Percentiles rank a stretch among this genome's conserved stretches.
phyloP scores from a whole-genome alignment of 2,113 vertebrate species.

The Cinclus cinclus region DNA sequence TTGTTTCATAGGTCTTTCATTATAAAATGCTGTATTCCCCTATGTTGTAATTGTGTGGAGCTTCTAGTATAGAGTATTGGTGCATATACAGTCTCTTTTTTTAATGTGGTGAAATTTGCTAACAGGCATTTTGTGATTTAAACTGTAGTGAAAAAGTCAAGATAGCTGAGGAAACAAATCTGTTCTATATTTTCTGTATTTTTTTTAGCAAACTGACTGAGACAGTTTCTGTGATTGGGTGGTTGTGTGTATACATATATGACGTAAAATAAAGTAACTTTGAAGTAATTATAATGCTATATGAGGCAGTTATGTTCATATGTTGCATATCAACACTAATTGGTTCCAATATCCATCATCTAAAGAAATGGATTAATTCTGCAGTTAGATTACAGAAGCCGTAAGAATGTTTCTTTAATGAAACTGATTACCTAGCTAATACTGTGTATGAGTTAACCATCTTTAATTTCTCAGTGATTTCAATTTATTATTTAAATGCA shows the following conservation, averaged over 20 bases:
- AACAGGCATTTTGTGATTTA: not conserved
- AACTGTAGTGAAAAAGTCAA: not conserved
- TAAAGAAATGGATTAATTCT: not conserved
- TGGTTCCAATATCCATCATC: not conserved
- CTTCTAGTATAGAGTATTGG: not conserved
- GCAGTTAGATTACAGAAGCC: not conserved
- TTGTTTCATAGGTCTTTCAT: not conserved
- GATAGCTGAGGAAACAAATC: not conserved
- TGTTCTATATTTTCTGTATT: not conserved
- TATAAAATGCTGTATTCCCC: not conserved
- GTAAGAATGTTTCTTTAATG: not conserved
- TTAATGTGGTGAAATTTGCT: not conserved
- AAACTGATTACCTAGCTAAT: not conserved
- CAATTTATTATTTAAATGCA: slow-evolving; percentile 56
- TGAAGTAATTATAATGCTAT: not conserved
- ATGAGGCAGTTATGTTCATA: not conserved
- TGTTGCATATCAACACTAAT: not conserved
- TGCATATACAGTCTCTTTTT: not conserved
- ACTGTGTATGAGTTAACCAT: not conserved
- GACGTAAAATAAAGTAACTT: not conserved
- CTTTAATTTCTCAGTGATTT: not conserved
- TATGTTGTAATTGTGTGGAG: not conserved
- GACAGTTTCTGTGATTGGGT: not conserved
- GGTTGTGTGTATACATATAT: not conserved
- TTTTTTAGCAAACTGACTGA: not conserved